Base-by-base conservation (phyloP, 1,140 invertebrate genomes). In the Cotesia glomerata region DNA sequence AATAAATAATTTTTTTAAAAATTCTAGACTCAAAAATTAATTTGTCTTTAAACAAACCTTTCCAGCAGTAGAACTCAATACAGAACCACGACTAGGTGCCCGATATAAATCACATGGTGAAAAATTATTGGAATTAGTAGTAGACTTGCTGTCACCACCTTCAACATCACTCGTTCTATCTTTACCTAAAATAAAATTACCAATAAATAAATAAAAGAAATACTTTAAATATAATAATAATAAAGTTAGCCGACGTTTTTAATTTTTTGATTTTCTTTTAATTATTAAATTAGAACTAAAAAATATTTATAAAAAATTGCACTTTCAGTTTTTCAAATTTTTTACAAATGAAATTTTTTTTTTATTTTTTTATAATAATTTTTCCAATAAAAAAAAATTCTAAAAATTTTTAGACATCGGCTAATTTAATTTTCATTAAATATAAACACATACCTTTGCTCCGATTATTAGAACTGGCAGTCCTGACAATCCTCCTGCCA, bases 61-160 rank as follows among this genome's bases (percentile, higher is more conserved):
- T 80, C 85, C 86, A 26, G 86, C 85, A 72, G 83, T 82, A 52
- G 83, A 84, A 54, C 16, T 54, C 56, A 85, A 79, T 35, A 86
- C 82, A 16, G 86, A 86, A 45, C 82, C 83, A 81, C 87, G 87
- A 69, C 85, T 88, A 74, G 84, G 81, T 78, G 82, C 81, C 73
- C 84, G 79, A 62, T 86, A 84, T 64, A 88, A 76, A 71, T 86
- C 85, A 69, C 78, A 85, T 74, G 85, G 80, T 75, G 84, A 82
- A 64, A 80, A 82, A 77, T 87, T 79, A 63, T 78, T 84, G 1
- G 85, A 81, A 52, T 80, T 82, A 77, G 82, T 85, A 71, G 80
- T 84, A 39, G 76, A 75, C 78, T 80, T 81, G 1, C 80, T 77
- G 70, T 87, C 86, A 70, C 84, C 85, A 70, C 87, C 87, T 71